phyloP scores from a whole-genome alignment of 2,113 vertebrate species.

The Aphyosemion australe region DNA sequence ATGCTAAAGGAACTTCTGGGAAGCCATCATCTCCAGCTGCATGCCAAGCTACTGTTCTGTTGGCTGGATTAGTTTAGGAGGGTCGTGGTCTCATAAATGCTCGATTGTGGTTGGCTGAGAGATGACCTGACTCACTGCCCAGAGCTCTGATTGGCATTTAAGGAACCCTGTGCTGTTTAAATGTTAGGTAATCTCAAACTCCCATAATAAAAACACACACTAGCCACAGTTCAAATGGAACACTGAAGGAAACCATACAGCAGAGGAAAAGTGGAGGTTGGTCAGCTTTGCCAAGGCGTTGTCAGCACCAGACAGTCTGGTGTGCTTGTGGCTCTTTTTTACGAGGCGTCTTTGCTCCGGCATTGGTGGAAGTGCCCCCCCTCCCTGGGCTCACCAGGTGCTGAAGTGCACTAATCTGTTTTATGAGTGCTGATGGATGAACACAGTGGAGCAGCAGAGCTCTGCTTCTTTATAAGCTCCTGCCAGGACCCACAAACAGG shows the following conservation, averaged over 20 bases:
- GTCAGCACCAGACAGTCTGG: conserved; percentile 68
- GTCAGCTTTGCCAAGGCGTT: conserved; percentile 59
- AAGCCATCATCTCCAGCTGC: conserved; percentile 29
- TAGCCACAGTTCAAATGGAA: conserved; percentile 55
- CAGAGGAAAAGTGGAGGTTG: conserved; percentile 42
- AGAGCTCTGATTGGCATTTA: conserved; percentile 42
- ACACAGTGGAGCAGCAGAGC: not conserved
- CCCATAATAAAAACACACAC: conserved; percentile 61
- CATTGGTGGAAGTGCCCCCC: conserved; percentile 61
- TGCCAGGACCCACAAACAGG: not conserved
- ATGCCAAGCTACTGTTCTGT: conserved; percentile 39
- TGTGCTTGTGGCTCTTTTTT: conserved; percentile 64
- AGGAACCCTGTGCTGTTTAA: conserved; percentile 51
- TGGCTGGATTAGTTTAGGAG: conserved; percentile 44
- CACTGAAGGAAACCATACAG: conserved; percentile 39
- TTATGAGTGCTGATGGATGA: conserved; percentile 35
- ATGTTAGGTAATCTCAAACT: conserved; percentile 47
- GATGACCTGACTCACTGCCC: conserved; percentile 47
- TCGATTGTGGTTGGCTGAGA: conserved; percentile 50
- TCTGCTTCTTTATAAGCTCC: too few relatives aligned
- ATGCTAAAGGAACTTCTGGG: conserved; percentile 41
- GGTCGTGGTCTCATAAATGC: conserved; percentile 55
- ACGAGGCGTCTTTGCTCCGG: conserved; percentile 38
- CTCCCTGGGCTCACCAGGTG: conserved; percentile 50
- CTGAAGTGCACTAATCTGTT: conserved; percentile 35